phyloP scores from a whole-genome alignment of 2,797 vertebrate species.

The Microctenopoma steveboyesi region DNA sequence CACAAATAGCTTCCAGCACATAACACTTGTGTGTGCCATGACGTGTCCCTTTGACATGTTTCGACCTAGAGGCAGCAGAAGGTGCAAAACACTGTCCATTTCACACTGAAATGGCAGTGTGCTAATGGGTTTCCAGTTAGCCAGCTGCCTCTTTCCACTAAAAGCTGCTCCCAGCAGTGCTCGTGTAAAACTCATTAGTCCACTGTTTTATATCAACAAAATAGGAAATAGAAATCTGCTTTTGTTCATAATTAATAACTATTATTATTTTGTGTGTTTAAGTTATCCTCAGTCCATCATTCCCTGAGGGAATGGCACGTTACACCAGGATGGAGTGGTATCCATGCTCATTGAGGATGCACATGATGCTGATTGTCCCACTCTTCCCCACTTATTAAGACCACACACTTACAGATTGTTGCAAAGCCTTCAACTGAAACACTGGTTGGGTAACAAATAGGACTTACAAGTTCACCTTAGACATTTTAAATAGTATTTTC shows the following conservation, averaged over 20 bases:
- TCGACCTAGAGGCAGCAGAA: slow-evolving; percentile 20
- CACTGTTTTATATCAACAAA: background rate
- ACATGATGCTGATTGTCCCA: too few species aligned
- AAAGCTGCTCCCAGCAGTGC: background rate
- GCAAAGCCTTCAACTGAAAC: too few species aligned
- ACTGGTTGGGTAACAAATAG: too few species aligned
- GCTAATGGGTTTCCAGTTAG: slow-evolving; percentile 23
- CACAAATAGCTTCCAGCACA: background rate
- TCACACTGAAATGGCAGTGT: slow-evolving; percentile 4
- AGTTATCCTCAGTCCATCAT: too few species aligned
- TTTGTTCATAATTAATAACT: background rate
- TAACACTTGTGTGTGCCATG: background rate
- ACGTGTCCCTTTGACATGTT: slow-evolving; percentile 4
- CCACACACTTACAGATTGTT: too few species aligned
- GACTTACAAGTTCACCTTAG: too few species aligned
- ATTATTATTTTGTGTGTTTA: too few species aligned
- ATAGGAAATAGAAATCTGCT: background rate
- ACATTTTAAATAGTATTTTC: too few species aligned
- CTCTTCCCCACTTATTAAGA: too few species aligned
- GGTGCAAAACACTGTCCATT: slow-evolving; percentile 13
- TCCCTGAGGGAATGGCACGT: too few species aligned
- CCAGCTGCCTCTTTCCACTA: background rate
- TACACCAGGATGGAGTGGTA: too few species aligned
- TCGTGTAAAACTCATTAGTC: background rate
- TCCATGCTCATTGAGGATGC: too few species aligned